A percentile compares a stretch with the other conserved stretches of the same genome.
Conservation (phyloP, 2,797 vertebrate genomes). For the Thamnophis elegans region DNA sequence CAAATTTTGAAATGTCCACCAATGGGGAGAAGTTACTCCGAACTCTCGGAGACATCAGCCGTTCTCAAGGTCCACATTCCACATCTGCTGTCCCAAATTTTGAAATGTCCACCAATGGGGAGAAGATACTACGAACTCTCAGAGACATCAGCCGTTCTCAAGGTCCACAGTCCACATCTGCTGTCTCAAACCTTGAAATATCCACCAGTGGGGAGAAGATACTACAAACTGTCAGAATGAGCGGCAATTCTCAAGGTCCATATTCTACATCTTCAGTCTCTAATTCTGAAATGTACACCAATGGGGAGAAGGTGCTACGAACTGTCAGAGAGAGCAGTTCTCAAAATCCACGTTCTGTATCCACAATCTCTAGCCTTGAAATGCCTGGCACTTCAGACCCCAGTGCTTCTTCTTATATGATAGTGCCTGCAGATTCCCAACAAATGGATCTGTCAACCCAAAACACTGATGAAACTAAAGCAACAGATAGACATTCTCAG, state of each 20-base stretch:
- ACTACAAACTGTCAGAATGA: too few species aligned
- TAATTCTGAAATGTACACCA: not conserved
- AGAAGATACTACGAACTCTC: conserved; percentile 79
- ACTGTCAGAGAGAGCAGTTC: conserved; percentile 74
- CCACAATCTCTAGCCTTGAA: conserved; percentile 11
- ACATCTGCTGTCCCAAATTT: not conserved
- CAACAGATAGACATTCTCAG: accelerated
- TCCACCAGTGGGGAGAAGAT: too few species aligned
- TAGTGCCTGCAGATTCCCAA: not conserved
- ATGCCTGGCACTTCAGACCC: conserved; percentile 11
- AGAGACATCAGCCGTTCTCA: conserved; percentile 38
- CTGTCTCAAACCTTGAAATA: too few species aligned
- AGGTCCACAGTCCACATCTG: too few species aligned
- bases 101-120: conserved; percentile 52
- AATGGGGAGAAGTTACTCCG: not conserved
- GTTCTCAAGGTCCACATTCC: not conserved
- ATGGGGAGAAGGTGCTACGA: conserved; percentile 77
- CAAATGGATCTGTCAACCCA: not conserved
- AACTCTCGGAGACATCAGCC: not conserved
- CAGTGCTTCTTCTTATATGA: conserved; percentile 41
- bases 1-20: not conserved
- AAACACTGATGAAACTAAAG: not conserved
- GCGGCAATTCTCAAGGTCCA: too few species aligned
- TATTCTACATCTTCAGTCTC: conserved; percentile 27
- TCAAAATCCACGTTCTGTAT: not conserved